A percentile compares a stretch with the other conserved stretches of the same genome.
Conservation (phyloP, 2,113 vertebrate species). For the Grallaria varia region DNA sequence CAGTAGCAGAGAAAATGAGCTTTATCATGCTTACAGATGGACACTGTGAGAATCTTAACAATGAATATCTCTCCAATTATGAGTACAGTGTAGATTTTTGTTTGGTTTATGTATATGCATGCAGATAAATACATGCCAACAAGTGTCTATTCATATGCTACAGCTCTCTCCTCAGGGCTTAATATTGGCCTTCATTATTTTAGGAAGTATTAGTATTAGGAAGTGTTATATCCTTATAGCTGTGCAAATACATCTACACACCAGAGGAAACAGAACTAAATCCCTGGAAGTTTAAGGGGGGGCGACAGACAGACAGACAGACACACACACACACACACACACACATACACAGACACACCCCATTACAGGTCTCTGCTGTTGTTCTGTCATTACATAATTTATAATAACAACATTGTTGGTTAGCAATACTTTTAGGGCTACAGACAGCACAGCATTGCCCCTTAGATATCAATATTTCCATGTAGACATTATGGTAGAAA, state of each 20-base stretch:
- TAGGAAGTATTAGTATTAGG: neutral
- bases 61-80: neutral
- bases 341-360: accelerated
- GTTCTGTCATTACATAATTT: neutral
- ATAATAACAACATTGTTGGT: neutral
- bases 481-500: neutral
- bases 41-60: neutral
- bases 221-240: neutral
- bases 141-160: neutral
- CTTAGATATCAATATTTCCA: neutral
- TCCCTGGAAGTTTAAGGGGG: neutral
- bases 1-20: neutral
- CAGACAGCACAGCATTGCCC: neutral
- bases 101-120: neutral
- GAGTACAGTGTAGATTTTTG: neutral
- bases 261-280: neutral
- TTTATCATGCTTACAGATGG: neutral
- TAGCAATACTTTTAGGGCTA: neutral
- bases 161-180: neutral
- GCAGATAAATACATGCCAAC: neutral
- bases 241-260: neutral
- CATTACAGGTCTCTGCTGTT: neutral
- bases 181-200: neutral
- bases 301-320: neutral
- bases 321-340: neutral